Conservation (phyloP, 2,797 vertebrate species). For the Macropus fuliginosus region DNA sequence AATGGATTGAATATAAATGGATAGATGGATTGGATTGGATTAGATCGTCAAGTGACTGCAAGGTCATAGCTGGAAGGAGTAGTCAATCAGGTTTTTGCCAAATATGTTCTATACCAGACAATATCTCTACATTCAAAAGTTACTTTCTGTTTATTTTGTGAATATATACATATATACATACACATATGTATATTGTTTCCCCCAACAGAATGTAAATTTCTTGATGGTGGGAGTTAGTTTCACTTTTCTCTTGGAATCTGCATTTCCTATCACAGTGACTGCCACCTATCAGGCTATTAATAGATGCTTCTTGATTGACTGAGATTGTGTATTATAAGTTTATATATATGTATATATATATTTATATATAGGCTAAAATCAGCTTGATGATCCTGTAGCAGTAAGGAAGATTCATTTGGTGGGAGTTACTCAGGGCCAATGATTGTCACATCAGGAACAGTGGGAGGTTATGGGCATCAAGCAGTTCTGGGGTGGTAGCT, state of each 20-base stretch:
- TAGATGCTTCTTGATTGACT: not conserved
- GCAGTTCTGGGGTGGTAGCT: not conserved
- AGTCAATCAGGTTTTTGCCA: not conserved
- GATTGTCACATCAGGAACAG: not conserved
- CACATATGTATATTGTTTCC: too few species aligned
- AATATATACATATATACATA: not conserved
- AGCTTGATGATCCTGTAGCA: not conserved
- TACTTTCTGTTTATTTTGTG: not conserved
- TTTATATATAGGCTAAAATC: not conserved
- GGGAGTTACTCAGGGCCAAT: not conserved
- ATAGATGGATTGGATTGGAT: not conserved
- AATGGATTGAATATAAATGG: not conserved
- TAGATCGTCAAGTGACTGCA: not conserved
- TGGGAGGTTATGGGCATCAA: not conserved
- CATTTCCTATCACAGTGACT: not conserved
- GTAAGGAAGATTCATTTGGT: not conserved
- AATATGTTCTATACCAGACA: not conserved
- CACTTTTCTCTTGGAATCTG: not conserved
- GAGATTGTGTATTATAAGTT: not conserved
- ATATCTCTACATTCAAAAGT: not conserved
- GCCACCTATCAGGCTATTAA: not conserved
- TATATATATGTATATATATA: too few species aligned
- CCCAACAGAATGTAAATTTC: not conserved
- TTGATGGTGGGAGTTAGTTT: not conserved
- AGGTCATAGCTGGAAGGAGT: not conserved